Base-by-base conservation (phyloP, 2,888 invertebrate species). In the Acronicta psi region DNA sequence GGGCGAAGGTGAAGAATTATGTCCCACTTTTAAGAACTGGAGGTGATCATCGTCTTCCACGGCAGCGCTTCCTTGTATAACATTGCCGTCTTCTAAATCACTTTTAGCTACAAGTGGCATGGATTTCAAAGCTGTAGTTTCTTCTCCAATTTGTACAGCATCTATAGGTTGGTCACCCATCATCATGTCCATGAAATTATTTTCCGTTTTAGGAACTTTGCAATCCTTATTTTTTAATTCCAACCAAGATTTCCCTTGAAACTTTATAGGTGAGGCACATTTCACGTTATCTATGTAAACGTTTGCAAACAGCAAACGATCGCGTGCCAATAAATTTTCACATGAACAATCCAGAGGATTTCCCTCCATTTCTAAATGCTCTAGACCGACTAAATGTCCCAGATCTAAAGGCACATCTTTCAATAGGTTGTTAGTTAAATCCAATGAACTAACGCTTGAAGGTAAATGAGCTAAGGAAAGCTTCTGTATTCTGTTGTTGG, bases 301-400 rank as follows among this genome's bases (percentile, higher is more conserved):
- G 59, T 94, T 92, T 59, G 91, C 92, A 62, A 93, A 85, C 45
- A 95, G 81, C 71, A 97, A 85, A 72, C 93, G 93, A 78, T 97
- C 96, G 67, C 96, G 95, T 45, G 95, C 93, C 66, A 95, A 90
- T 57, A 97, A 86, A 57, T 96, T 96, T 65, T 95, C 94, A 81
- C 97, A 97, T 25, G 96, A 95, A 86, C 97, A 97, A 73, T 96
- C 93, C 7, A 97, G 89, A 36, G 95, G 95, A 83, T 97, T 97
- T 42, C 95, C 96, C 47, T 95, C 93, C 59, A 97, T 80, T 82
- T 96, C 95, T 59, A 97, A 89, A 73, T 95, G 94, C 81, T 95
- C 95, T 53, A 97, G 87, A 74, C 94, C 86, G 42, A 89, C 90
- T 56, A 96, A 86, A 69, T 91, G 90, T 20, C 87, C 90, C 56